Evolutionary conservation across 2,113 vertebrate genomes (phyloP), one percentile per base, ranked within the genome.

Genomic region (Athene cunicularia): DNA sequence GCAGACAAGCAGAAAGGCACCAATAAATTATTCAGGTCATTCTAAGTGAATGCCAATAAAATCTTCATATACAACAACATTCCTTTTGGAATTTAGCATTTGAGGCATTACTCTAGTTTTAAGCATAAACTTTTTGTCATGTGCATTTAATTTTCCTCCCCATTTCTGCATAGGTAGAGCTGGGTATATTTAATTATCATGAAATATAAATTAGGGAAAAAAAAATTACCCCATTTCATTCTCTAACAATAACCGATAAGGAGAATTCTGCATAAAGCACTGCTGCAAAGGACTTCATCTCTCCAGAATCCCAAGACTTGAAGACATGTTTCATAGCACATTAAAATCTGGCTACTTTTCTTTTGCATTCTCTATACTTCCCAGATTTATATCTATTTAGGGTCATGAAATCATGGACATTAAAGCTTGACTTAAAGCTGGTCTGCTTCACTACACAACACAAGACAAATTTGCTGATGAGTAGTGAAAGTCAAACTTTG

Each of bases 1-100:
- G 56, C 76, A 80, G 75, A 93, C n/a, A 86, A 72, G 72, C 35
- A 88, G 63, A 92, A 95, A 94, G 27, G 27, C 21, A 64, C 3
- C 43, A 72, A 84, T 95, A 92, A 90, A 97, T 96, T 95, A 93
- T 94, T 77, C 56, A 89, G 76, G 47, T 68, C 12, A 75, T 89
- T 93, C 50, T 84, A 95, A 94, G 37, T 49, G 56, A 83, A 80
- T 91, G 33, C 12, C 17, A 86, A 86, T 86, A 96, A 93, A 96
- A 90, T 55, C 80, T 74, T 83, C 63, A 59, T 67, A 74, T 71
- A 71, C 52, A 84, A 64, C 20, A 75, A 13, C 28, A 62, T 52
- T 94, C 52, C 8, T 89, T 83, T 70, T 58, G 14, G 15, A 81
- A 91, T 84, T 89, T 49, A 88, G 4, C 9, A 77, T 80, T 41